Base-by-base conservation (phyloP, 2,888 invertebrate genomes). In the Dicyrtoma fusca region DNA sequence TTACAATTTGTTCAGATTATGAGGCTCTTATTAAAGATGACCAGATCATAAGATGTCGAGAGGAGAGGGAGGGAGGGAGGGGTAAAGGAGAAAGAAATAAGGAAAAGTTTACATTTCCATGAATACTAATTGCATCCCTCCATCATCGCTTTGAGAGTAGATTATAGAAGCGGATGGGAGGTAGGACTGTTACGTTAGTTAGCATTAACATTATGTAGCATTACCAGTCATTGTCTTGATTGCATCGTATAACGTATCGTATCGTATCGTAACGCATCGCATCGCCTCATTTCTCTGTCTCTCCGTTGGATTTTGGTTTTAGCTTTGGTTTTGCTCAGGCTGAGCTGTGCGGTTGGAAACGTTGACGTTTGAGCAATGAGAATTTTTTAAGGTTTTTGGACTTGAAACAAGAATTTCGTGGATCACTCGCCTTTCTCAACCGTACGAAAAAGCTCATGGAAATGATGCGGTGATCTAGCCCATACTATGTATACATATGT, bases 211-310 rank as follows among this genome's bases (percentile, higher is more conserved):
- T 13, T 14, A 26, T 14, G 57, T 19, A 63, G 13, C 47, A 47
- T 42, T n/a, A 14, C 21, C 14, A 63, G 63, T 47, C 63, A 63
- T 63, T 63, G 63, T 63, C 63, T 45, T 45, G 63, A 47, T 63
- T 63, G 25, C 57, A 25, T 57, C 34, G 34, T 34, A n/a, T n/a
- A n/a, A n/a, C 34, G 4, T 53, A 8, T 19, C 53, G 19, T 17
- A 53, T 53, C 53, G 19, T n/a, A n/a, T 53, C 21, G 21, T 17
- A 17, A 17, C 21, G 17, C 21, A 53, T 17, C 21, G 17, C 21
- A 53, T 17, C 49, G n/a, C 17, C 49, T 19, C 19, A 14, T 53
- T 21, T 53, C 53, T 63, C 45, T 19, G 21, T 45, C 45, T 11
- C 42, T 61, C 19, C 11, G 42, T 11, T 21, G 14, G 49, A 17